Percentiles rank a stretch among this genome's conserved stretches.
Evolutionary conservation across 1,140 invertebrate genomes (phyloP).

Genomic region (Magallana ariakensis): DNA sequence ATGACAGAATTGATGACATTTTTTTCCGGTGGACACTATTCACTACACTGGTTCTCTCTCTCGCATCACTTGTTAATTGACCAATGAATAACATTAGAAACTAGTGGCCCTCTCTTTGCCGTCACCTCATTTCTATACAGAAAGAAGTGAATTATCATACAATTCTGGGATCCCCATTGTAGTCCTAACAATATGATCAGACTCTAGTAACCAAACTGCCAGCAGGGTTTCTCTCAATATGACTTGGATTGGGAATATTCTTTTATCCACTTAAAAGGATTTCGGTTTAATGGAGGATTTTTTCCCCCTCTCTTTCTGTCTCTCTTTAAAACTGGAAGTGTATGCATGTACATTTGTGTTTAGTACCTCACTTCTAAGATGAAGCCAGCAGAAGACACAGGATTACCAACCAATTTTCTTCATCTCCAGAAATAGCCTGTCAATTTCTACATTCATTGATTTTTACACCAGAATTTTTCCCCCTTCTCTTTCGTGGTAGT

Average conservation of each 20-base stretch:
- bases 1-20: conserved; percentile 5
- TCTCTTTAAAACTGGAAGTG: not conserved
- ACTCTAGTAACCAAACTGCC: conserved; percentile 4
- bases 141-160: conserved; percentile 25
- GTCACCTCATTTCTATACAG: not conserved
- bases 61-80: conserved; percentile 19
- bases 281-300: not conserved
- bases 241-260: not conserved
- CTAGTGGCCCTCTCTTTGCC: not conserved
- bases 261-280: conserved; percentile 23
- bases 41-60: not conserved
- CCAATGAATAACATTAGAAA: conserved; percentile 5
- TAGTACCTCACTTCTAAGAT: not conserved
- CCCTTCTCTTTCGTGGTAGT: not conserved
- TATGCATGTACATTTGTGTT: conserved; percentile 5
- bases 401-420: conserved; percentile 38
- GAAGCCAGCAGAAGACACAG: conserved; percentile 7
- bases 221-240: not conserved
- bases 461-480: conserved; percentile 30
- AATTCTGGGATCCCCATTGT: not conserved
- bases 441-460: conserved; percentile 37
- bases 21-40: conserved; percentile 24
- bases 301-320: not conserved
- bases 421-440: conserved; percentile 31
- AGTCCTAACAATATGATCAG: not conserved